A percentile compares a stretch with the other conserved stretches of the same genome.
phyloP scores from a whole-genome alignment of 2,113 vertebrate species.

The Platichthys stellatus region DNA sequence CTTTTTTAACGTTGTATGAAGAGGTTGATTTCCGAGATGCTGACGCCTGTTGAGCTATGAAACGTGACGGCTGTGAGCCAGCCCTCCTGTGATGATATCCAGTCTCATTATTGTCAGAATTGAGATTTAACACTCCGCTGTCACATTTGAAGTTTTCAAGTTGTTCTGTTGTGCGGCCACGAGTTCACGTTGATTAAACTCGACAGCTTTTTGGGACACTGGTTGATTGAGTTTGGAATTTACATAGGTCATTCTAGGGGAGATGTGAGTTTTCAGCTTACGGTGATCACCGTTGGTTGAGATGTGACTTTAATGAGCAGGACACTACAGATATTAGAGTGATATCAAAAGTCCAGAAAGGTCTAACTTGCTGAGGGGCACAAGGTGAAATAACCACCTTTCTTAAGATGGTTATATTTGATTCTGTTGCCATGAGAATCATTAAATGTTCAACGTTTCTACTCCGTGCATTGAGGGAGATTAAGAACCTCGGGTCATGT shows the following conservation, averaged over 20 bases:
- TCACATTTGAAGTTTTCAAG: slow-evolving; percentile 3
- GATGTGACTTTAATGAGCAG: neutral
- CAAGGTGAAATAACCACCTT: too few relatives aligned
- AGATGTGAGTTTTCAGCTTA: neutral
- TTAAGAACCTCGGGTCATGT: slow-evolving; percentile 2
- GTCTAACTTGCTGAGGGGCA: neutral
- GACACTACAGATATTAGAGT: neutral
- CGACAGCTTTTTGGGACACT: neutral
- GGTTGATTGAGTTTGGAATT: neutral
- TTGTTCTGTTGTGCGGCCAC: neutral
- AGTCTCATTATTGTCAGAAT: slow-evolving; percentile 27
- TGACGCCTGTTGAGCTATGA: slow-evolving; percentile 25
- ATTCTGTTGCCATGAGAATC: neutral
- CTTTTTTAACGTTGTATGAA: slow-evolving; percentile 8
- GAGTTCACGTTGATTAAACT: slow-evolving; percentile 25
- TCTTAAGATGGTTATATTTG: too few relatives aligned
- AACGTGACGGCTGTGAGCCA: slow-evolving; percentile 7
- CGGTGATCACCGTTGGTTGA: neutral
- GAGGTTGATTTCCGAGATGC: slow-evolving; percentile 8
- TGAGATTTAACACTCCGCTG: slow-evolving; percentile 3
- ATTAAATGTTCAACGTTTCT: slow-evolving; percentile 18
- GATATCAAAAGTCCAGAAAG: neutral
- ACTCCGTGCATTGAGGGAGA: neutral
- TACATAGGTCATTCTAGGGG: neutral
- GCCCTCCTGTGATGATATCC: slow-evolving; percentile 20